Base-by-base conservation (phyloP, 2,797 vertebrate species). In the Lepilemur septentrionalis region DNA sequence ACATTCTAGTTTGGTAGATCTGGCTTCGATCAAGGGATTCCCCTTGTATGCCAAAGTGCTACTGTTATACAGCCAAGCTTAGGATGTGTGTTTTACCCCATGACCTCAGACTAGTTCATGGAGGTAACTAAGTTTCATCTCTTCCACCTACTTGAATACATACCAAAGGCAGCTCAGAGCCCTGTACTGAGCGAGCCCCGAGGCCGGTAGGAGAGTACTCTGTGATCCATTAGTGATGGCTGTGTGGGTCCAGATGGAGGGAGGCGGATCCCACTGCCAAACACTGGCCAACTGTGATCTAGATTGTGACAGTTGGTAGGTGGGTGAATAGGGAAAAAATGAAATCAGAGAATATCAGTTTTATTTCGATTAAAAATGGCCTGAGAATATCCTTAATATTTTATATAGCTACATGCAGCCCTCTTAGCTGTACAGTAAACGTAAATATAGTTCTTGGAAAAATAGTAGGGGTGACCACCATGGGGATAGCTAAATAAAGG, bases 241-340 rank as follows among this genome's bases (percentile, higher is more conserved):
- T 91, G 73, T 35, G 85, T 57, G 41, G 38, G 28, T 63, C 70
- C 93, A 96, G 92, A 94, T 89, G 91, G 94, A 90, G n/a, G 35
- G 43, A 87, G 15, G 4, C 96, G 80, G 41, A 38, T 67, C 59
- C 41, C 17, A 55, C 41, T 84, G 91, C 79, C 80, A 97, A 93
- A 38, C 69, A 65, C 28, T 17, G 22, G 84, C 86, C 92, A 92
- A 63, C 89, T 73, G 55, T 81, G 41, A 92, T 95, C 18, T 76
- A 13, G 72, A 84, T 57, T n/a, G 46, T 79, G 84, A 90, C 96
- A 96, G 93, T 84, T 96, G 95, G 96, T 88, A 73, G 75, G 97
- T 96, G 93, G 83, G 70, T 95, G 93, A 96, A 38, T 48, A 94
- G n/a, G 6, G 9, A 57, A 85, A 61, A 78, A 78, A 59, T 57